These are phyloP conservation scores for Oreochromis tanganicae DNA, from an alignment of 2,113 vertebrate genomes.

Conservation along the genomic window DNA sequence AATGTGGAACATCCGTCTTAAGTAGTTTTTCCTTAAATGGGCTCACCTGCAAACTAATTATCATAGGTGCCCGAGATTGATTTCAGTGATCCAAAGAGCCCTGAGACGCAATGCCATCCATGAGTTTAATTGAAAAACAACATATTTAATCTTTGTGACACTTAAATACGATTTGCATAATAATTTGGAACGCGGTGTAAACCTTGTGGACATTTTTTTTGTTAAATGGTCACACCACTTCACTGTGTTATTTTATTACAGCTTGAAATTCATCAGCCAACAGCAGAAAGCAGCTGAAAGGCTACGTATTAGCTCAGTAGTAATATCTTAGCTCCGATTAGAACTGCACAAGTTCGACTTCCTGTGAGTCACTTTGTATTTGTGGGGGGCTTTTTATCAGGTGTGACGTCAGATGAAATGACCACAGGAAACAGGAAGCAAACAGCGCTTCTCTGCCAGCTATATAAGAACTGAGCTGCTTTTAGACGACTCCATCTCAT, in stretches of 20 bases:
- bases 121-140: no score
- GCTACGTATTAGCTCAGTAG: not conserved
- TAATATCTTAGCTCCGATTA: not conserved
- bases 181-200: no score
- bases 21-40: not conserved
- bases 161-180: no score
- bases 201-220: not conserved
- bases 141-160: no score
- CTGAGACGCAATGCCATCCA: no score
- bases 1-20: accelerated
- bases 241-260: not conserved
- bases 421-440: not conserved
- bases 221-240: not conserved
- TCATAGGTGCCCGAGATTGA: not conserved
- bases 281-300: not conserved
- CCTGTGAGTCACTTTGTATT: not conserved
- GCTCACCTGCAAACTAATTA: not conserved
- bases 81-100: no score
- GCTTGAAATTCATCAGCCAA: not conserved
- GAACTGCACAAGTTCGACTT: not conserved
- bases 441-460: not conserved
- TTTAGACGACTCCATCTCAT: not conserved
- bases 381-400: not conserved
- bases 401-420: not conserved
- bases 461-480: not conserved